Evolutionary conservation across 1,140 invertebrate species (phyloP), one percentile per base, ranked within the genome.

Genomic region (Papilio polyxenes): DNA sequence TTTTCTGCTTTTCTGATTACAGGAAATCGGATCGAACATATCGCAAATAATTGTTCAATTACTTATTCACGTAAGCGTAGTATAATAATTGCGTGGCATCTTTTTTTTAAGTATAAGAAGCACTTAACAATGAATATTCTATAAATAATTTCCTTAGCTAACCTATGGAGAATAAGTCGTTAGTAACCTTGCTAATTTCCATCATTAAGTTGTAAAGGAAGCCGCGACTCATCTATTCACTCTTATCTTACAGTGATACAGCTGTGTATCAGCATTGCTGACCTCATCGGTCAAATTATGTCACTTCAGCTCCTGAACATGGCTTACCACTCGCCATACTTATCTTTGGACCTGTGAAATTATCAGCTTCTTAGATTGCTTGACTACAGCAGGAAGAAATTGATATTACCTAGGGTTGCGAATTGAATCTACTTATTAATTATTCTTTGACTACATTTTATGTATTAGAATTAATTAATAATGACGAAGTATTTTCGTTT

Each of bases 331-430:
- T 79, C 37, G 77, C 56, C 31, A 17, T 44, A n/a, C 53, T 76
- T 79, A 79, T 79, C 77, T 65, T 48, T 40, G 8, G 10, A 40
- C 56, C 37, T 79, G 56, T 56, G 40, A 79, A 62, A 79, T 56
- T 56, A 79, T 79, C 77, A 65, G 77, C 77, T 79, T 79, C 77
- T 65, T 48, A 79, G 56, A 79, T 79, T 79, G 44, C 77, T 79
- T 79, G 48, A 65, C 75, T 77, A 37, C 20, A 37, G 3, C 2
- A 49, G 37, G 13, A 62, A 48, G 77, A 65, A 79, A 79, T 65
- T 48, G 40, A 79, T 62, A 62, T 65, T 79, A 56, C 17, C 2
- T 11, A 13, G 9, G 51, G 31, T 7, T 7, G 49, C 49, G 40
- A 44, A 44, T 44, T 7, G 7, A 44, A 44, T 0, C 4, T 44